Base-by-base conservation (phyloP, 2,888 invertebrate species). In the Thera britannica region DNA sequence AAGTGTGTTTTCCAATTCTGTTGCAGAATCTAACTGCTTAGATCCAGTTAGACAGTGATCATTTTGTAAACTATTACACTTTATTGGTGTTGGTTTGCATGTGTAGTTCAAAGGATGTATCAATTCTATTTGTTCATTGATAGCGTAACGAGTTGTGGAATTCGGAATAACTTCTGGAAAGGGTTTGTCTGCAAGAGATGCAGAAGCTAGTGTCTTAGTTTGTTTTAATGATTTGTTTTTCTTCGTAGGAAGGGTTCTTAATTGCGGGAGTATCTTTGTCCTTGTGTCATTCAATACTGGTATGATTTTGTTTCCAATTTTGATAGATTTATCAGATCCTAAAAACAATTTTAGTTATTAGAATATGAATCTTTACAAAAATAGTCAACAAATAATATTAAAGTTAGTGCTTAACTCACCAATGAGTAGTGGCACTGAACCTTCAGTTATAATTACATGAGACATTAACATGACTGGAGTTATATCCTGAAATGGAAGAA, bases 351-450 rank as follows among this genome's bases (percentile, higher is more conserved):
- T 3, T 38, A 9, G n/a, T 54, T 11, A 9, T 23, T 56, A 38
- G 52, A 52, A 34, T 52, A 34, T 9, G 2, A 34, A 8, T 9
- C 8, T 9, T 9, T 52, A 1, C 9, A 8, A 9, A 2, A 2
- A 34, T 2, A 12, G 8, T 54, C 8, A 1, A 6, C 12, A 3
- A 51, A 12, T 23, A 51, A 3, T 8, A n/a, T n/a, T n/a, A 36
- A 57, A 44, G 6, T 8, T n/a, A 36, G 8, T n/a, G n/a, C 44
- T 49, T 9, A 9, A 56, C 35, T 73, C 75, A 80, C 81, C 80
- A 58, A 75, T 65, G 8, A 73, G 61, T 8, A 76, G 65, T 58
- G 75, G 72, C 54, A 74, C 55, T 9, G 73, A 70, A 48, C 68
- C 70, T 35, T 71, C 72, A n/a, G 56, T 62, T 57, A 71, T 62